phyloP scores from a whole-genome alignment of 2,888 invertebrate genomes.

The Glaucopsyche alexis region DNA sequence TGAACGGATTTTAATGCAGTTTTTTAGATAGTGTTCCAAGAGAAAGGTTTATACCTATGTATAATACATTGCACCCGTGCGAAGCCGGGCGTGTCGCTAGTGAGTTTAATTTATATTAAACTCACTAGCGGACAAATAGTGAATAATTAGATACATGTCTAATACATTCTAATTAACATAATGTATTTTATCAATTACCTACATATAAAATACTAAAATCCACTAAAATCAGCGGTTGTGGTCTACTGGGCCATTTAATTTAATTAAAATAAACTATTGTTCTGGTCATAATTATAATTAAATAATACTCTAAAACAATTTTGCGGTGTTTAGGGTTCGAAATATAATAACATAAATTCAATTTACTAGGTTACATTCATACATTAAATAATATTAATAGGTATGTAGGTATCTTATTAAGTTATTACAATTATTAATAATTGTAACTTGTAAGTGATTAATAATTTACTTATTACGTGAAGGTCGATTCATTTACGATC shows the following conservation, averaged over 20 bases:
- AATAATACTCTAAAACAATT: neutral
- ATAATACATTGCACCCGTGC: too few relatives aligned
- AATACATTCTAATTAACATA: too few relatives aligned
- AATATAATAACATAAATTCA: slow-evolving; percentile 2
- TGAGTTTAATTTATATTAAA: too few relatives aligned
- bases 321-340: slow-evolving; percentile 9
- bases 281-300: slow-evolving; percentile 13
- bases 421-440: neutral
- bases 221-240: too few relatives aligned
- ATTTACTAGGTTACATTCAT: neutral
- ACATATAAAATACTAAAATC: neutral
- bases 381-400: neutral
- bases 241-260: neutral
- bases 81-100: too few relatives aligned
- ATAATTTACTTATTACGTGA: too few relatives aligned
- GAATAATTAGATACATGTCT: too few relatives aligned
- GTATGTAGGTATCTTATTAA: neutral
- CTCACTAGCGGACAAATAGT: too few relatives aligned
- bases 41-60: too few relatives aligned
- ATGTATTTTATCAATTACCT: neutral
- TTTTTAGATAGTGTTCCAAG: too few relatives aligned
- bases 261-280: slow-evolving; percentile 7
- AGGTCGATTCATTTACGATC: too few relatives aligned
- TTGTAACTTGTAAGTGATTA: neutral
- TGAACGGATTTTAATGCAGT: too few relatives aligned